These are phyloP conservation scores for Hippasteria phrygiana DNA, from an alignment of 53 echinoderm and acorn worm species.

Conservation along the genomic window DNA sequence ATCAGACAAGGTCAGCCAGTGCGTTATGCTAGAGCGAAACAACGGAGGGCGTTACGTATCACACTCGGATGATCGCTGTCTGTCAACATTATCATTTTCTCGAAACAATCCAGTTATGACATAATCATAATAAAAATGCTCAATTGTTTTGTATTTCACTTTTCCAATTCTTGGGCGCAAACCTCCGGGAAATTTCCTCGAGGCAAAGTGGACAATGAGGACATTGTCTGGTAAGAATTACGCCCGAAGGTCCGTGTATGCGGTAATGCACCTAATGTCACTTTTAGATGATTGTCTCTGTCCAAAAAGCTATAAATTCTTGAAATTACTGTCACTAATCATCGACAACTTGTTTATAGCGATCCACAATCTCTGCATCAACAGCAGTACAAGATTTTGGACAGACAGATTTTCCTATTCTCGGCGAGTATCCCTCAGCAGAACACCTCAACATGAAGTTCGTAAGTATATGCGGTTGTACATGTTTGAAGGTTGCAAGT, in stretches of 20 bases:
- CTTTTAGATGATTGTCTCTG: neutral
- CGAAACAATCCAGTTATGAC: neutral
- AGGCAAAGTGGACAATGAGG: neutral
- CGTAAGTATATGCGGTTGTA: too few relatives aligned
- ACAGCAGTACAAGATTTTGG: too few relatives aligned
- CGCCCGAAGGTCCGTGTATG: slow-evolving; percentile 20
- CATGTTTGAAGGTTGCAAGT: too few relatives aligned
- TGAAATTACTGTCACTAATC: neutral
- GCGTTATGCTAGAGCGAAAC: neutral
- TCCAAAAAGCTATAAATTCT: neutral
- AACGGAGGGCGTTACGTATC: neutral
- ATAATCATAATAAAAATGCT: neutral
- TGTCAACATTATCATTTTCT: neutral
- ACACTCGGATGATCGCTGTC: neutral
- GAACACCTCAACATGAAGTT: too few relatives aligned
- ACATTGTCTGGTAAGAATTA: neutral
- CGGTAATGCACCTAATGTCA: neutral
- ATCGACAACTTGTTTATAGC: neutral
- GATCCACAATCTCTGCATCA: neutral
- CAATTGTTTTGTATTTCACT: neutral
- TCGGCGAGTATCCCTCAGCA: too few relatives aligned
- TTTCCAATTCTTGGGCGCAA: too few relatives aligned
- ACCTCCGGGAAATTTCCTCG: neutral
- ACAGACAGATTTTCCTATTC: too few relatives aligned
- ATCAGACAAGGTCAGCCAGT: neutral